Percentiles rank a stretch among this genome's conserved stretches.
phyloP scores from a whole-genome alignment of 2,797 vertebrate species.

The Schizothorax lantsangensis region DNA sequence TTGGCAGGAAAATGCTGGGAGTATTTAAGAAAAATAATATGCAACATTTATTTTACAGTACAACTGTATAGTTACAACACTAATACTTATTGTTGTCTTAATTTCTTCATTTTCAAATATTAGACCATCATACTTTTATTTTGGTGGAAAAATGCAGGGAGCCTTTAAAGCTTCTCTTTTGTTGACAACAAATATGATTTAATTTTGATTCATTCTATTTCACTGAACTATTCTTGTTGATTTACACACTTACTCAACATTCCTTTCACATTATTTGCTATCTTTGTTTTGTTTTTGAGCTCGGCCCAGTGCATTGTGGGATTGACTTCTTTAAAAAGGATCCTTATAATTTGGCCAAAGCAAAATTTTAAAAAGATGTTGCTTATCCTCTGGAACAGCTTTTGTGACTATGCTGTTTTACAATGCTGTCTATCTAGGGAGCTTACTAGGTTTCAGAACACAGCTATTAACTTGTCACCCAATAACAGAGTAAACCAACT shows the following conservation, averaged over 20 bases:
- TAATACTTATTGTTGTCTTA: not conserved
- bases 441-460: not conserved
- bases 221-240: not conserved
- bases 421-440: not conserved
- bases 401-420: not conserved
- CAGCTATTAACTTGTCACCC: not conserved
- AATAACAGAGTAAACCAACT: conserved; percentile 7
- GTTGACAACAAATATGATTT: not conserved
- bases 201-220: not conserved
- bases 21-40: not conserved
- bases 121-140: not conserved
- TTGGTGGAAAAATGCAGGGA: not conserved
- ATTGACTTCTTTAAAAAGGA: not conserved
- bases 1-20: no score
- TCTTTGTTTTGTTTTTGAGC: not conserved
- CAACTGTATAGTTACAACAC: not conserved
- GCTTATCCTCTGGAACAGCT: not conserved
- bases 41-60: not conserved
- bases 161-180: not conserved
- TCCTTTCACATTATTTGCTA: not conserved
- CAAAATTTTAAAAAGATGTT: not conserved
- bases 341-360: not conserved
- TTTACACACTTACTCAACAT: not conserved
- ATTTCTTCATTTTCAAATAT: not conserved
- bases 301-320: not conserved